phyloP scores from a whole-genome alignment of 2,113 vertebrate species.

The Poecile atricapillus region DNA sequence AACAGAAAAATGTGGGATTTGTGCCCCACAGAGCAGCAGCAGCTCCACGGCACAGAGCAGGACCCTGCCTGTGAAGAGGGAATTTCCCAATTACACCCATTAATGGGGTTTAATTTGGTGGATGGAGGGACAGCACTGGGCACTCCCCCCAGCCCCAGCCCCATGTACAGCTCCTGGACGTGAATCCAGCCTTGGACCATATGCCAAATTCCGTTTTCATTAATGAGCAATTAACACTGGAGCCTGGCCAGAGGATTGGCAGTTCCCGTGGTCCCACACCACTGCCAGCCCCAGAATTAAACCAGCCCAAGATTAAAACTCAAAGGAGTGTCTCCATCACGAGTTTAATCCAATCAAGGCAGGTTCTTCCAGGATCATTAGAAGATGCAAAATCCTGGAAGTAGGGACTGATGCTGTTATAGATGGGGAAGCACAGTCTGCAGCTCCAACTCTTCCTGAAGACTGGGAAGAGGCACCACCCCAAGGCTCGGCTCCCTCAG shows the following conservation, averaged over 20 bases:
- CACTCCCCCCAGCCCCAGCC: background rate
- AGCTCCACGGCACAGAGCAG: accelerated
- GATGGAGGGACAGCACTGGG: background rate
- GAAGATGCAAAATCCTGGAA: background rate
- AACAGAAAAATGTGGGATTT: background rate
- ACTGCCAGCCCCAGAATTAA: background rate
- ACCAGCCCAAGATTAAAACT: background rate
- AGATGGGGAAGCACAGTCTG: background rate
- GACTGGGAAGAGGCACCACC: background rate
- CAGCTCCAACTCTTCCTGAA: background rate
- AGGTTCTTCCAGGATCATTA: background rate
- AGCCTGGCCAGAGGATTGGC: background rate
- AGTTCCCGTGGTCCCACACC: background rate
- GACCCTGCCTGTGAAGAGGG: background rate
- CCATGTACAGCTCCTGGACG: background rate
- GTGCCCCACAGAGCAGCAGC: background rate
- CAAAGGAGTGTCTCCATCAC: background rate
- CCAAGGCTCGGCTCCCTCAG: background rate
- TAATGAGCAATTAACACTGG: background rate
- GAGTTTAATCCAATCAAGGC: background rate
- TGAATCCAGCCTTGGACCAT: accelerated
- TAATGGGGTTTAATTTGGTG: background rate
- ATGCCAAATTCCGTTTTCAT: background rate
- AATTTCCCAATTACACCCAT: accelerated
- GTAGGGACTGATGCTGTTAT: background rate